These are phyloP conservation scores for Craterocephalus amniculus DNA, from an alignment of 2,797 vertebrate species.

Conservation along the genomic window DNA sequence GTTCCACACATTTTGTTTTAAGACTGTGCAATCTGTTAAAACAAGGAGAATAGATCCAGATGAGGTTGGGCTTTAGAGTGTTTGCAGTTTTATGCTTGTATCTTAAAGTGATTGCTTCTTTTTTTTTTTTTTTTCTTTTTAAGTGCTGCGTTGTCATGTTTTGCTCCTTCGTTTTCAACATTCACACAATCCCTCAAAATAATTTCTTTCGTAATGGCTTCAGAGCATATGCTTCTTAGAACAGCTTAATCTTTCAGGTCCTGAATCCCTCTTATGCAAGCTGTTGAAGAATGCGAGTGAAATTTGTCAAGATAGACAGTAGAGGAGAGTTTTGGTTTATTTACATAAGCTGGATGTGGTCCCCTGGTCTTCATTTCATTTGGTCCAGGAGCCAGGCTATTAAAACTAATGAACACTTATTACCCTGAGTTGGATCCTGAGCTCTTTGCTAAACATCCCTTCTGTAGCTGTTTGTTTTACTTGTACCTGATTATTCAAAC, in stretches of 20 bases:
- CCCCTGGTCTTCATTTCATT: slow-evolving; percentile 73
- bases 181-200: not conserved
- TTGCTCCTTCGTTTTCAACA: not conserved
- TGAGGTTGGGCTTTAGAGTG: not conserved
- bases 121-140: too few relatives aligned
- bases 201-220: slow-evolving; percentile 17
- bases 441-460: slow-evolving; percentile 75
- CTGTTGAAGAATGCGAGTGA: slow-evolving; percentile 45
- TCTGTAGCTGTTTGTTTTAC: slow-evolving; percentile 80
- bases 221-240: slow-evolving; percentile 32
- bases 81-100: not conserved
- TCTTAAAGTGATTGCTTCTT: not conserved
- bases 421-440: slow-evolving; percentile 71
- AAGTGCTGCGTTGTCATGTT: too few relatives aligned
- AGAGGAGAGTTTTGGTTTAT: slow-evolving; percentile 68
- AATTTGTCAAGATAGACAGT: slow-evolving; percentile 54
- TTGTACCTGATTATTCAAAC: slow-evolving; percentile 81
- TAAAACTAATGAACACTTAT: slow-evolving; percentile 82
- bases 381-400: slow-evolving; percentile 72
- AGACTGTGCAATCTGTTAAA: slow-evolving; percentile 21
- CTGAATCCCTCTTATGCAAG: slow-evolving; percentile 32
- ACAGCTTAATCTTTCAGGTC: slow-evolving; percentile 13
- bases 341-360: slow-evolving; percentile 72
- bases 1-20: slow-evolving; percentile 21
- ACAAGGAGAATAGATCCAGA: not conserved